phyloP scores from a whole-genome alignment of 2,113 vertebrate genomes.

The Aix galericulata region DNA sequence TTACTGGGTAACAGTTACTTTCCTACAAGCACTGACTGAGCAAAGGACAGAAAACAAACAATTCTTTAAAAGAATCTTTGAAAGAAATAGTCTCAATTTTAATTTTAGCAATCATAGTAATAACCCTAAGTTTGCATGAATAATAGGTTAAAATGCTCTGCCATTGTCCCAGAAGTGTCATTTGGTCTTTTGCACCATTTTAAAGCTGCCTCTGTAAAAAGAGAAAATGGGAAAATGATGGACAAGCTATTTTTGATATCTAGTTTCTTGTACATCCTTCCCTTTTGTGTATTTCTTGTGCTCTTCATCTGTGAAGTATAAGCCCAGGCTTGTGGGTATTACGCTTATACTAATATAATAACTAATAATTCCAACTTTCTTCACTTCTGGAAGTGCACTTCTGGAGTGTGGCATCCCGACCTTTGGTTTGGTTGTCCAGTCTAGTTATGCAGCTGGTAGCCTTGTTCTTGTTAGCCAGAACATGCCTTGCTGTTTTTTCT shows the following conservation, averaged over 20 bases:
- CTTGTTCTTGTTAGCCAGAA: neutral
- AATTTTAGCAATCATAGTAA: neutral
- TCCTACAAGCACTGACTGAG: neutral
- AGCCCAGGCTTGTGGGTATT: neutral
- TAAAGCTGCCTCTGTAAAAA: neutral
- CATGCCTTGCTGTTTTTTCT: neutral
- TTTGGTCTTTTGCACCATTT: neutral
- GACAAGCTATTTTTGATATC: neutral
- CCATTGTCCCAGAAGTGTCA: neutral
- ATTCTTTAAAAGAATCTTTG: neutral
- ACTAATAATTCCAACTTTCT: neutral
- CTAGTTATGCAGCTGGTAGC: neutral
- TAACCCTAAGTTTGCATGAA: neutral
- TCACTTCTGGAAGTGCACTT: neutral
- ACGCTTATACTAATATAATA: neutral
- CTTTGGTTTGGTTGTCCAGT: neutral
- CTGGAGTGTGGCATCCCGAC: neutral
- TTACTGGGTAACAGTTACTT: neutral
- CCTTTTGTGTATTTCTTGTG: neutral
- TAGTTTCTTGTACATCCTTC: neutral
- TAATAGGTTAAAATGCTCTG: neutral
- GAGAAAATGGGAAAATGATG: neutral
- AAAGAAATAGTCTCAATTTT: neutral
- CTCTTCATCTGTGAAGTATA: neutral
- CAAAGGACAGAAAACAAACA: neutral